These are phyloP conservation scores for Heliconius congener DNA, from an alignment of 1,140 invertebrate genomes.

Conservation along the genomic window DNA sequence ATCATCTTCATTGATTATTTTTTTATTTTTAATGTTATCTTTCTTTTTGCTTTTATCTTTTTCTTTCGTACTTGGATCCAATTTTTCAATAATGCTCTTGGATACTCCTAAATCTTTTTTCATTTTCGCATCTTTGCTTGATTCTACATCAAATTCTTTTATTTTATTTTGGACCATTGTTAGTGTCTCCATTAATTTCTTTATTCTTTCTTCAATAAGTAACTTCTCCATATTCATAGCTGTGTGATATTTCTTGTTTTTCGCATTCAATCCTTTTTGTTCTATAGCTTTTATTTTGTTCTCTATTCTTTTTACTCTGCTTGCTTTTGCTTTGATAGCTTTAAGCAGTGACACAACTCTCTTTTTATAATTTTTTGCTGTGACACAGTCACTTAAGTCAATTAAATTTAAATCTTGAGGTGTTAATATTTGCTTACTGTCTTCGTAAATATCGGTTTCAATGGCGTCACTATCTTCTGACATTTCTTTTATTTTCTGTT, in stretches of 20 bases:
- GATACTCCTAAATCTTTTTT: slow-evolving; percentile 36
- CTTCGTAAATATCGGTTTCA: slow-evolving; percentile 62
- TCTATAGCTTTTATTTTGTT: slow-evolving; percentile 57
- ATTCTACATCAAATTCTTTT: slow-evolving; percentile 51
- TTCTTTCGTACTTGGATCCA: neutral
- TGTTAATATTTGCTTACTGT: slow-evolving; percentile 49
- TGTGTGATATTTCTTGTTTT: slow-evolving; percentile 65
- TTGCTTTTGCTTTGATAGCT: slow-evolving; percentile 50
- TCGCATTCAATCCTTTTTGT: slow-evolving; percentile 53
- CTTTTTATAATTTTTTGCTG: slow-evolving; percentile 56
- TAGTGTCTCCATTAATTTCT: slow-evolving; percentile 53
- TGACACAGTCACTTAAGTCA: slow-evolving; percentile 58
- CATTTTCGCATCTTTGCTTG: slow-evolving; percentile 51
- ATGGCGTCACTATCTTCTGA: slow-evolving; percentile 64
- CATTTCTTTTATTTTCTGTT: slow-evolving; percentile 33
- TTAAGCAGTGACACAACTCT: slow-evolving; percentile 53
- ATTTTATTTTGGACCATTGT: slow-evolving; percentile 59
- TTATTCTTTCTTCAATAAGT: slow-evolving; percentile 49
- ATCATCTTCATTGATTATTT: slow-evolving; percentile 11
- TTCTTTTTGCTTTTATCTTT: slow-evolving; percentile 37
- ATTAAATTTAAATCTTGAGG: slow-evolving; percentile 57
- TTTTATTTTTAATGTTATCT: slow-evolving; percentile 48
- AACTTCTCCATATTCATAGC: slow-evolving; percentile 63
- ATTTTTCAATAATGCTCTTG: slow-evolving; percentile 2
- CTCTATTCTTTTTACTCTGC: slow-evolving; percentile 49